Evolutionary conservation across 2,113 vertebrate genomes (phyloP).

Genomic region (Pycnonotus jocosus): DNA sequence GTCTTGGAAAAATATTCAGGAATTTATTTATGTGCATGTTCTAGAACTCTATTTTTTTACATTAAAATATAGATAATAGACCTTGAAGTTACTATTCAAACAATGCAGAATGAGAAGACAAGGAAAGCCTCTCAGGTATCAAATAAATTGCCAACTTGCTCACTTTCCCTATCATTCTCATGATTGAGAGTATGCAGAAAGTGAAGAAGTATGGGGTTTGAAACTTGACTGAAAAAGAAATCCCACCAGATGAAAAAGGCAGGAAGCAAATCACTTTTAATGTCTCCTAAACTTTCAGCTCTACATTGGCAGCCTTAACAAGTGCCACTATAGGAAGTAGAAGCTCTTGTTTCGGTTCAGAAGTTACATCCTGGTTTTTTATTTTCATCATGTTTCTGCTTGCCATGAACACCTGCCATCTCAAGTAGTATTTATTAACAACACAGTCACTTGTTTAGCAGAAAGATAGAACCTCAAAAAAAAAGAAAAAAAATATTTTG

Average conservation of each 20-base stretch:
- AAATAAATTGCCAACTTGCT: neutral
- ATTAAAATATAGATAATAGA: neutral
- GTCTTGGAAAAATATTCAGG: neutral
- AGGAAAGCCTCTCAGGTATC: neutral
- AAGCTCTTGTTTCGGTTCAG: neutral
- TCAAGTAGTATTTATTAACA: neutral
- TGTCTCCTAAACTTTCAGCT: neutral
- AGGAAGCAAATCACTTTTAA: neutral
- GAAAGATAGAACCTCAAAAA: neutral
- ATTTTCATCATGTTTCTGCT: neutral
- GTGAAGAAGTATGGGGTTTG: rapidly evolving
- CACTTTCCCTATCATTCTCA: neutral
- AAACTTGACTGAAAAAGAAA: neutral
- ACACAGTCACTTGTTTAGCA: neutral
- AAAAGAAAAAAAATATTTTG: neutral
- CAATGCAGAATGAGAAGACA: neutral
- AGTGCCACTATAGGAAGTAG: neutral
- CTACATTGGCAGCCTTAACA: neutral
- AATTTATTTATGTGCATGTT: neutral
- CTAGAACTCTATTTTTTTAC: neutral
- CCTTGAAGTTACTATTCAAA: neutral
- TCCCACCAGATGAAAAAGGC: neutral
- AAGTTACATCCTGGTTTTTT: neutral
- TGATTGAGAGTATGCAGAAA: neutral
- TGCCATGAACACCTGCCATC: neutral